phyloP scores from a whole-genome alignment of 1,140 invertebrate genomes.

The Temnothorax nylanderi region DNA sequence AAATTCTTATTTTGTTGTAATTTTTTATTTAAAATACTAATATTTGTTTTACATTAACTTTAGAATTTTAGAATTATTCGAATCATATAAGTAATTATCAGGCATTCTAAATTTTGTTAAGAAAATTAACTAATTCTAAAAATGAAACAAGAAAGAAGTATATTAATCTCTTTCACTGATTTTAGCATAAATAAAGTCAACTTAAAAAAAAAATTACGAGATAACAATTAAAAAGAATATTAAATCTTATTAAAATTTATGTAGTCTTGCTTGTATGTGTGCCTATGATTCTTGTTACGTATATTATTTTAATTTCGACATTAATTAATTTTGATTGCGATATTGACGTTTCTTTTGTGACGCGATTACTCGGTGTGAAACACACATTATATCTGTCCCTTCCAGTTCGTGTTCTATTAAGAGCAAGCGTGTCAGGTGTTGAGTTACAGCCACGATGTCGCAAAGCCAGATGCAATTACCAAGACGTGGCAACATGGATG shows the following conservation, averaged over 20 bases:
- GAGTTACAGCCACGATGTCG: constrained; percentile 58
- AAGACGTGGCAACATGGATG: constrained; percentile 52
- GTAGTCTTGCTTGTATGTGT: background rate
- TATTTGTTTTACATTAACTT: background rate
- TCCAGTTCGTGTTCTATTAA: constrained; percentile 58
- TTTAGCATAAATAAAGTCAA: background rate
- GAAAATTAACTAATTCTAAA: background rate
- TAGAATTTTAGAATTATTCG: background rate
- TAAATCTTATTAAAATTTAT: background rate
- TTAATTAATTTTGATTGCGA: background rate
- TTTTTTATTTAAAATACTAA: background rate
- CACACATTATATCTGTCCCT: constrained; percentile 3
- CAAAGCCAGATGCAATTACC: constrained; percentile 65
- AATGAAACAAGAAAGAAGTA: background rate
- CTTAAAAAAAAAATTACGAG: background rate
- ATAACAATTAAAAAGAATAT: background rate
- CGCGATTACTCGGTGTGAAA: background rate
- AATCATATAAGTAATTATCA: background rate
- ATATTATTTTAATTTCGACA: background rate
- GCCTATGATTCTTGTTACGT: background rate
- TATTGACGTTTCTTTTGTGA: constrained; percentile 3
- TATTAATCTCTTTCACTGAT: background rate
- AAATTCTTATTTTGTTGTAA: background rate
- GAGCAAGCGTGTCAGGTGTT: constrained; percentile 62
- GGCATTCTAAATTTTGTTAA: background rate